Percentiles rank a stretch among this genome's conserved stretches.
Conservation (phyloP, 2,113 vertebrate genomes). For the Amphilophus citrinellus region DNA sequence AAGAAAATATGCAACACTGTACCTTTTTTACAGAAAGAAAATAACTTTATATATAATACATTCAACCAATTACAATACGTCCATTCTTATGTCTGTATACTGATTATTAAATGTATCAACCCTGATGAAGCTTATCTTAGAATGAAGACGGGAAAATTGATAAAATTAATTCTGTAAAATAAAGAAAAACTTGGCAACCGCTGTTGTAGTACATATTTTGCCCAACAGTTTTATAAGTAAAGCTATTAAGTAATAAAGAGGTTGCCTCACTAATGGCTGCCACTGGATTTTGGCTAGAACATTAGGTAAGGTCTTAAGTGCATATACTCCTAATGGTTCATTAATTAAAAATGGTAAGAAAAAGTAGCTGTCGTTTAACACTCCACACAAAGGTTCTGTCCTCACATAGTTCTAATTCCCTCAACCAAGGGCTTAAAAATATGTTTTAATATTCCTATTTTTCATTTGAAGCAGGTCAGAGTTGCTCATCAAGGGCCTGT, state of each 20-base stretch:
- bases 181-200: neutral
- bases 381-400: neutral
- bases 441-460: constrained; percentile 34
- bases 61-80: neutral
- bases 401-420: neutral
- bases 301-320: constrained; percentile 32
- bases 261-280: neutral
- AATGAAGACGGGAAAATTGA: neutral
- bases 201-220: neutral
- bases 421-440: constrained; percentile 23
- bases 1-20: neutral
- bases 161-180: neutral
- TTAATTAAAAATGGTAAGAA: constrained; percentile 46
- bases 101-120: neutral
- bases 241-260: neutral
- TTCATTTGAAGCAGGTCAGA: constrained; percentile 19
- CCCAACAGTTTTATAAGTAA: constrained; percentile 1
- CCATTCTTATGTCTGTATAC: neutral
- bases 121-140: neutral
- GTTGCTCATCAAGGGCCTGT: neutral
- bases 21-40: neutral
- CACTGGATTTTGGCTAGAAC: neutral
- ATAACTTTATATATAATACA: neutral
- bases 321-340: constrained; percentile 18
- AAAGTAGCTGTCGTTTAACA: constrained; percentile 13